phyloP scores from a whole-genome alignment of 2,888 invertebrate species.

The Hymenopus coronatus region DNA sequence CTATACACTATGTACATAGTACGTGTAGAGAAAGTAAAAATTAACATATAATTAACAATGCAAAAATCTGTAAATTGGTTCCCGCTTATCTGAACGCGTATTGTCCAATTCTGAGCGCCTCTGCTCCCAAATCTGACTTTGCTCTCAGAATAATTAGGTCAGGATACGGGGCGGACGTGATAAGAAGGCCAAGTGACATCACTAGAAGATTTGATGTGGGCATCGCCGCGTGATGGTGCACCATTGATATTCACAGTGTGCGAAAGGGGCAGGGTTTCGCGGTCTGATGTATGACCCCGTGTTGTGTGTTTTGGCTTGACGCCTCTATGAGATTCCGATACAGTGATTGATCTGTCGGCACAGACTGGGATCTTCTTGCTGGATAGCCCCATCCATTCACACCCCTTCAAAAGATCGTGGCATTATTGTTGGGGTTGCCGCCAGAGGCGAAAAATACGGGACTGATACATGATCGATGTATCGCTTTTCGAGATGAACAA shows the following conservation, averaged over 20 bases:
- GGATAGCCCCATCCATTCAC: not conserved
- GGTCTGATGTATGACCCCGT: not conserved
- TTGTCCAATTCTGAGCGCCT: no score
- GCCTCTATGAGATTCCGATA: conserved; percentile 9
- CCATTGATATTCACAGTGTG: not conserved
- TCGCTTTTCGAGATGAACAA: not conserved
- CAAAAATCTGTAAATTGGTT: no score
- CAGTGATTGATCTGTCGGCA: conserved; percentile 12
- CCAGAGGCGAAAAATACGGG: not conserved
- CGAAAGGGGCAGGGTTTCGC: not conserved
- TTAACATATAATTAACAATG: no score
- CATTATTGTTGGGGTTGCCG: not conserved
- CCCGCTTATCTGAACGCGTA: no score
- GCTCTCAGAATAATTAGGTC: no score
- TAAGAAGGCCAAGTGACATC: not conserved
- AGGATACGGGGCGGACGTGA: not conserved
- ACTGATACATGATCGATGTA: not conserved
- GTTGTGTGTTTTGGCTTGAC: conserved; percentile 8
- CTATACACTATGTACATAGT: no score
- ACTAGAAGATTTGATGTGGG: not conserved
- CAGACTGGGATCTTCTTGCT: not conserved
- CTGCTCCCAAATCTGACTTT: no score
- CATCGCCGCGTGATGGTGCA: not conserved
- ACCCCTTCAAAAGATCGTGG: not conserved
- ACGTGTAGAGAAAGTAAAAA: no score